Conservation (phyloP, 1,140 invertebrate species). For the Andrena cerasifolii region DNA sequence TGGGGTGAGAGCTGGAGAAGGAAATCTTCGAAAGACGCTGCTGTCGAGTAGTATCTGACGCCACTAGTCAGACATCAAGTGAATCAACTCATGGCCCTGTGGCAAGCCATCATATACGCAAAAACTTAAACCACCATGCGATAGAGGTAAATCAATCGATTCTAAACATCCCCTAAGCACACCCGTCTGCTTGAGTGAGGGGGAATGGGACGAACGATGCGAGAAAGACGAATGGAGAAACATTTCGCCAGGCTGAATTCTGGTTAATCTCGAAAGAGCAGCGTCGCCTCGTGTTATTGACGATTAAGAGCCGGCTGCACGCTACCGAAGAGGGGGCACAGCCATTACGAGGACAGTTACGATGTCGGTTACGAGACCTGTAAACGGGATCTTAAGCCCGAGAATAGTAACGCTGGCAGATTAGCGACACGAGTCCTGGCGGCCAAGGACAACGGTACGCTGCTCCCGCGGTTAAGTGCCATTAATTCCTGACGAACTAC, state of each 20-base stretch:
- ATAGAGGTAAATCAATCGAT: neutral
- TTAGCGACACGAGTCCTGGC: slow-evolving; percentile 33
- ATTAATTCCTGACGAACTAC: slow-evolving; percentile 19
- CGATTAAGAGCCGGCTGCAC: slow-evolving; percentile 54
- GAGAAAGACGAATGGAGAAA: slow-evolving; percentile 2
- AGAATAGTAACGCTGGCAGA: slow-evolving; percentile 10
- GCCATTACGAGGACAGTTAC: slow-evolving; percentile 62
- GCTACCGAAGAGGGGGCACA: slow-evolving; percentile 49
- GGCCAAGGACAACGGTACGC: slow-evolving; percentile 31
- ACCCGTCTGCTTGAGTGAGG: neutral
- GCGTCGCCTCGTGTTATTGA: slow-evolving; percentile 46
- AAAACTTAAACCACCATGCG: neutral
- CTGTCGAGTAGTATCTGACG: too few relatives aligned
- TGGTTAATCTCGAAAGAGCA: slow-evolving; percentile 12
- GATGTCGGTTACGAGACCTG: slow-evolving; percentile 50
- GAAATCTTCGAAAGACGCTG: too few relatives aligned
- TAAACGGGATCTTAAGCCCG: slow-evolving; percentile 50
- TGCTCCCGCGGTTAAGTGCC: neutral
- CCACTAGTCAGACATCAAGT: too few relatives aligned
- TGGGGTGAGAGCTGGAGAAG: too few relatives aligned
- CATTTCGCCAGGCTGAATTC: neutral
- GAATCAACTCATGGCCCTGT: neutral
- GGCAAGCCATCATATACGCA: neutral
- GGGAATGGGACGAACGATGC: neutral
- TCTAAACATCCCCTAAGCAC: neutral